Evolutionary conservation across 1,140 invertebrate genomes (phyloP), one percentile per base, ranked within the genome.

Genomic region (Rhagoletis zephyria): DNA sequence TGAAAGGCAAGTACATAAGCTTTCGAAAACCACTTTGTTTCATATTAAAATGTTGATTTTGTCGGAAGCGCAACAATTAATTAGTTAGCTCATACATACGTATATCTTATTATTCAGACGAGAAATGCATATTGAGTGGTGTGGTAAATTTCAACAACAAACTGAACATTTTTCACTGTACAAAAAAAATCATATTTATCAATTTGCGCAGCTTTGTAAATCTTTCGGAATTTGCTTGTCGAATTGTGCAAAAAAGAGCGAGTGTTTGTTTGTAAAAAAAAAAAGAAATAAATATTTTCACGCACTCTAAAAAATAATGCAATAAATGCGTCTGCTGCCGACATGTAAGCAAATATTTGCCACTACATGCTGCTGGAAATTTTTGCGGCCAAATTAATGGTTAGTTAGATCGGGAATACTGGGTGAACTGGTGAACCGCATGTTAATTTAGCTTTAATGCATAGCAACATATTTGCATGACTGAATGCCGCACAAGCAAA

Each of bases 361-460:
- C 67, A 48, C 67, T 74, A 45, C 67, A 74, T 16, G 40, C 45
- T n/a, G 42, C 3, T 48, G 42, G 10, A 48, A 30, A 10, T 12
- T 74, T 45, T 48, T 48, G 67, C 42, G 67, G 67, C 14, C 67
- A 74, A 74, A 74, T 74, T 74, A 74, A 45, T 6, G 67, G 67
- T 74, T 42, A 74, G 3, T 3, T 74, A 4, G 12, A 45, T 74
- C 45, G 67, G 67, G 0, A 12, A 42, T 0, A 42, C 3, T 48
- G 67, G 3, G 1, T 74, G 9, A 12, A 30, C 10, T 10, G 30
- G 3, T 67, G 67, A 45, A 48, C 67, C 67, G 67, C 67, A 74
- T 74, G 42, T 74, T 74, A 48, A 74, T 74, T 48, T 74, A 6
- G n/a, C 10, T 12, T 2, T 48, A 74, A 74, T 74, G 67, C 67